Evolutionary conservation across 2,888 invertebrate genomes (phyloP).

Genomic region (Diplolepis rosae): DNA sequence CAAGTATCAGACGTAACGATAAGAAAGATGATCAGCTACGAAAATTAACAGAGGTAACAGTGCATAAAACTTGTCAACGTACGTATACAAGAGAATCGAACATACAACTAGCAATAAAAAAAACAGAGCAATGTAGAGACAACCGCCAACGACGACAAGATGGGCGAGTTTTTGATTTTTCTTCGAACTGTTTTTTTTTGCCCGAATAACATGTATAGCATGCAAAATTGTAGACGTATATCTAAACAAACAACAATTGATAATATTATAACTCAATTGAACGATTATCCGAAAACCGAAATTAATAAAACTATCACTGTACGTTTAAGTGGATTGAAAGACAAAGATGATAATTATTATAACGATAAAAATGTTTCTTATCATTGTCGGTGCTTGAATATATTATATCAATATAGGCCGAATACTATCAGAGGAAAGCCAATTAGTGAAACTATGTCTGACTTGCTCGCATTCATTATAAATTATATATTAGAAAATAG

Average conservation of each 20-base stretch:
- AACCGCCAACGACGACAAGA: too few relatives aligned
- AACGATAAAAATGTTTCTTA: conserved; percentile 31
- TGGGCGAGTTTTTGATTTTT: too few relatives aligned
- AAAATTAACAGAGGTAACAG: conserved; percentile 15
- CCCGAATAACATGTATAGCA: background rate
- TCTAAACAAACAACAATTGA: conserved; percentile 21
- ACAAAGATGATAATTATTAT: conserved; percentile 35
- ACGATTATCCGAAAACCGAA: conserved; percentile 22
- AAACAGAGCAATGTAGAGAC: background rate
- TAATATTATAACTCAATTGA: conserved; percentile 32
- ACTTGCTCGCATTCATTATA: too few relatives aligned
- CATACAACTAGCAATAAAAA: conserved; percentile 30
- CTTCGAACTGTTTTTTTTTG: too few relatives aligned
- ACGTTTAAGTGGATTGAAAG: conserved; percentile 27
- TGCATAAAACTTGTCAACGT: conserved; percentile 35
- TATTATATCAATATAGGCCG: too few relatives aligned
- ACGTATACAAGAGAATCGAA: conserved; percentile 31
- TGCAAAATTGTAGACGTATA: background rate
- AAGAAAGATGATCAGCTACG: conserved; percentile 26
- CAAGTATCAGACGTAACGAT: conserved; percentile 34
- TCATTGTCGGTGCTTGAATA: too few relatives aligned
- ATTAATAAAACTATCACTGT: conserved; percentile 26
- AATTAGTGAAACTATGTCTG: too few relatives aligned
- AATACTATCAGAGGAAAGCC: too few relatives aligned
- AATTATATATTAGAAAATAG: too few relatives aligned